Evolutionary conservation across 2,888 invertebrate genomes (phyloP), one percentile per base, ranked within the genome.

Genomic region (Caenorhabditis sinica): DNA sequence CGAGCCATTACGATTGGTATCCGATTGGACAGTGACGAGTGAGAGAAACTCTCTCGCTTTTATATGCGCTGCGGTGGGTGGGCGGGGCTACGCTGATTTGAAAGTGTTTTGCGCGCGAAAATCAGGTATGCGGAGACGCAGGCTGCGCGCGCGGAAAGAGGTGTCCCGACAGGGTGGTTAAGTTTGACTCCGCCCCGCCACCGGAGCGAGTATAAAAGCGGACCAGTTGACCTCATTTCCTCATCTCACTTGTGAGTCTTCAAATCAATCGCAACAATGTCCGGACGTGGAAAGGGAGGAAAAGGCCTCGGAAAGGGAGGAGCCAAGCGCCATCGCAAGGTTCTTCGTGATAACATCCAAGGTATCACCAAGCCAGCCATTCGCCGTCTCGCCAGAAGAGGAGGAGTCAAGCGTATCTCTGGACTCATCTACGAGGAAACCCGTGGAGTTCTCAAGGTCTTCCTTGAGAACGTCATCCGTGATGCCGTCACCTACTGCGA

Each of bases 401-500:
- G 93, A 88, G 77, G 93, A 88, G 94, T 92, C 76, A 91, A 91
- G 88, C 89, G 91, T 71, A 91, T 91, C 85, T 90, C 90, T 53
- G 91, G 91, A 65, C 89, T 91, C 63, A 73, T 83, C 83, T 83
- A 83, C 73, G 83, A 83, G 40, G 83, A 83, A 49, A 83, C 83
- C 43, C 66, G 66, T 66, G 89, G 89, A 60, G 90, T 90, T 58
- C 89, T 89, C 53, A 89, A 89, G 86, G 87, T 88, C 43, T 96
- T 96, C 93, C 94, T 96, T 82, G 96, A 96, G 93, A 96, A 96
- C 93, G 96, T 96, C 58, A 96, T 96, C 89, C 94, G 95, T 56
- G 96, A 96, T 92, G 96, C 96, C n/a, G 96, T 96, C 69, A 96
- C 96, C 5, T 96, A 96, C 93, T 96, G 96, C 0, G 96, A 96